These are phyloP conservation scores for Macrostomum cliftonense DNA, from an alignment of 2,888 invertebrate genomes.

Conservation along the genomic window DNA sequence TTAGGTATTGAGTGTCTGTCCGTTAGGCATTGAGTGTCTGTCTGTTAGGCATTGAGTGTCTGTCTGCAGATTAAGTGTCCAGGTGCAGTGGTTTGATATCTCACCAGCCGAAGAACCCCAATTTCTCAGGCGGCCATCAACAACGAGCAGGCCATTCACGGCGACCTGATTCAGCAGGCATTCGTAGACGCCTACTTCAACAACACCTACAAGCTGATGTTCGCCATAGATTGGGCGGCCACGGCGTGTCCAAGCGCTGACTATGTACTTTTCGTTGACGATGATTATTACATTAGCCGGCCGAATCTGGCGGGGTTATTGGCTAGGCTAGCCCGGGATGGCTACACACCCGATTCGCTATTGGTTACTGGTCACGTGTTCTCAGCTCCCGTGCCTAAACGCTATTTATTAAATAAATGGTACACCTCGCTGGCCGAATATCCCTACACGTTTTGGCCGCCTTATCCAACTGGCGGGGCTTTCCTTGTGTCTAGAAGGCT, in stretches of 20 bases:
- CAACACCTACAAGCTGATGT: slow-evolving; percentile 79
- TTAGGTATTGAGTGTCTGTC: too few relatives aligned
- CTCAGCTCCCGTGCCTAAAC: slow-evolving; percentile 42
- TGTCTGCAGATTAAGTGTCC: too few relatives aligned
- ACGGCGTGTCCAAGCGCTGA: slow-evolving; percentile 53
- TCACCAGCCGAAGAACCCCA: too few relatives aligned
- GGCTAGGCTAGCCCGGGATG: too few relatives aligned
- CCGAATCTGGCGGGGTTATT: too few relatives aligned
- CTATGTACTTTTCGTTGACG: slow-evolving; percentile 70
- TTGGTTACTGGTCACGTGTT: too few relatives aligned
- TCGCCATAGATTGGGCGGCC: slow-evolving; percentile 63
- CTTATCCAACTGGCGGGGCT: slow-evolving; percentile 72
- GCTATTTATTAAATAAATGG: slow-evolving; percentile 48
- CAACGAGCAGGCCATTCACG: slow-evolving; percentile 47
- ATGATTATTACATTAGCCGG: slow-evolving; percentile 59
- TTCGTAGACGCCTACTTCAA: slow-evolving; percentile 68
- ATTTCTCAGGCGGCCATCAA: slow-evolving; percentile 7
- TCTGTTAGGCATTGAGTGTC: too few relatives aligned
- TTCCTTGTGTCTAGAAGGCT: slow-evolving; percentile 51
- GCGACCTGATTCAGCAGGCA: slow-evolving; percentile 64
- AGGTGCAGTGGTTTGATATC: too few relatives aligned
- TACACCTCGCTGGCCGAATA: slow-evolving; percentile 63
- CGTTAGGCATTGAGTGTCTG: too few relatives aligned
- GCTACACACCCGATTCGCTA: too few relatives aligned
- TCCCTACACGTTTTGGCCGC: slow-evolving; percentile 67